Base-by-base conservation (phyloP, 2,888 invertebrate genomes). In the Hydriomena furcata region DNA sequence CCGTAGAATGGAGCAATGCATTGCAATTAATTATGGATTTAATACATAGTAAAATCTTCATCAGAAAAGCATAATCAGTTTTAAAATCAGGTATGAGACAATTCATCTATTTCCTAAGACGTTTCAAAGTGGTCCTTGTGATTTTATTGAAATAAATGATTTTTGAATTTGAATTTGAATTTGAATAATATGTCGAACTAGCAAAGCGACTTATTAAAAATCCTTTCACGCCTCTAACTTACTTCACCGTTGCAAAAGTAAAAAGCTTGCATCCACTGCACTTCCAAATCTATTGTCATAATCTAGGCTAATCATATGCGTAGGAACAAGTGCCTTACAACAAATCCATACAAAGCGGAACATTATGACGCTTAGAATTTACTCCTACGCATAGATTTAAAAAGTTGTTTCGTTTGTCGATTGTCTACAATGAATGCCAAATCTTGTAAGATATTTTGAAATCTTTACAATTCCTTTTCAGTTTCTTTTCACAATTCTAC, bases 301-400 rank as follows among this genome's bases (percentile, higher is more conserved):
- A 68, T 54, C 49, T 66, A 47, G 73, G 71, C 55, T 74, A 75
- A 74, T 65, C 32, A 45, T 60, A 71, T 72, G 70, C 69, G 71
- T 72, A 71, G 68, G 70, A 38, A 35, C 45, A 48, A 41, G 24
- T 40, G 25, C 8, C 28, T 25, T 41, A 31, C 11, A 28, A 46
- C 24, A 58, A 60, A 60, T 12, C 31, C 30, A 43, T 47, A 45
- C 34, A 42, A 50, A 37, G 17, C 60, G 38, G 47, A 17, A 20
- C 23, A 42, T 37, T 27, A 52, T 30, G 8, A 21, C 20, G 27
- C n/a, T 27, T 32, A 48, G 53, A 58, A 49, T 58, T 24, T n/a
- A 58, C 57, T 28, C 54, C 57, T 36, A 52, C 57, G 31, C 48
- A 35, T 45, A 2, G 4, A n/a, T 31, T 31, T 12, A 7, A 41